Evolutionary conservation across 2,797 vertebrate genomes (phyloP).

Genomic region (Moxostoma hubbsi): DNA sequence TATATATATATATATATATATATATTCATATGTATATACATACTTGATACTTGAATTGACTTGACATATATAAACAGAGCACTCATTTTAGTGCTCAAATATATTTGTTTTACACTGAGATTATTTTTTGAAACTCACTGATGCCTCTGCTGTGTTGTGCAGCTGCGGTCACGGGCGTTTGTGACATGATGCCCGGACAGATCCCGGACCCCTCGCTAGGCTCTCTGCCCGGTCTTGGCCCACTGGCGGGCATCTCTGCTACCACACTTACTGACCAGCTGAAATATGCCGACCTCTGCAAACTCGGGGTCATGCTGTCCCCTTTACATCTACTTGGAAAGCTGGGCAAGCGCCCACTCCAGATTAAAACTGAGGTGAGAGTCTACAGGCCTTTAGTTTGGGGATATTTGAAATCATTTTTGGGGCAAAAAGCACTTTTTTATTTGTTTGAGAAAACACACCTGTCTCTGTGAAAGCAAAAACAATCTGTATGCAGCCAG

Average conservation of each 20-base stretch:
- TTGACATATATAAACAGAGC: no score
- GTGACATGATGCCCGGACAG: conserved; percentile 97
- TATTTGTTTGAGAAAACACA: no score
- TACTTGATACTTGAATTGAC: no score
- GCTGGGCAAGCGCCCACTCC: conserved; percentile 86
- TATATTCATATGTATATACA: no score
- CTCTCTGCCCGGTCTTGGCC: conserved; percentile 87
- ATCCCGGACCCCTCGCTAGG: conserved; percentile 94
- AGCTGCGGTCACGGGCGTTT: conserved; percentile 78
- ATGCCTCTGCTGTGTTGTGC: conserved; percentile 49
- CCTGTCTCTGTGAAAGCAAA: no score
- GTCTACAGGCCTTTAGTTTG: no score
- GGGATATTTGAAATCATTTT: no score
- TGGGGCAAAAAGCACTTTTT: no score
- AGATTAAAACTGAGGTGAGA: conserved; percentile 93
- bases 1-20: no score
- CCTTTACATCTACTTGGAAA: conserved; percentile 92
- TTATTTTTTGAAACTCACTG: neutral
- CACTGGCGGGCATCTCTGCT: conserved; percentile 87
- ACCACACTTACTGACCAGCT: conserved; percentile 89
- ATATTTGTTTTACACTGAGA: neutral
- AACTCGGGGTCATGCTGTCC: conserved; percentile 89
- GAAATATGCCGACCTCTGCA: conserved; percentile 89
- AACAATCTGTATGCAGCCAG: no score
- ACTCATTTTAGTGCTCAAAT: neutral